Evolutionary conservation across 2,797 vertebrate genomes (phyloP).

Genomic region (Scarus forsteni): DNA sequence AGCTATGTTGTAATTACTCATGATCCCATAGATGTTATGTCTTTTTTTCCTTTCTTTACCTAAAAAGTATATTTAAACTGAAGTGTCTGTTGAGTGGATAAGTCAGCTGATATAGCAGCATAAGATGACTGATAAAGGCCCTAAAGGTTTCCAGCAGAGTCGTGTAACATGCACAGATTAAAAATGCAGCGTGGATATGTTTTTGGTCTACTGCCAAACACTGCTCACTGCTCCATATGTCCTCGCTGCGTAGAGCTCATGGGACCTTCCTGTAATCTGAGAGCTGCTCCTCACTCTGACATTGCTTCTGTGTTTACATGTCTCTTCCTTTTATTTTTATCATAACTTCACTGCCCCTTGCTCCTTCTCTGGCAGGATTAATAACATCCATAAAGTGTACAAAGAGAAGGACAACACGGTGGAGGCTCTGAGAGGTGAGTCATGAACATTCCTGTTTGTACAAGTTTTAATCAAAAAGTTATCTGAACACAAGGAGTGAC

Average conservation of each 20-base stretch:
- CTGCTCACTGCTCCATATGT: not conserved
- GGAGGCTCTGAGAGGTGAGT: constrained; percentile 92
- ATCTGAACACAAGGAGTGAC: not conserved
- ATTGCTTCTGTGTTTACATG: constrained; percentile 4
- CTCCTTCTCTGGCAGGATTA: constrained; percentile 84
- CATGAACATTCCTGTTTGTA: not conserved
- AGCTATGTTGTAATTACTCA: no score
- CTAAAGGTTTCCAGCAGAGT: no score
- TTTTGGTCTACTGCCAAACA: constrained; percentile 1
- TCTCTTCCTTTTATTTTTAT: constrained; percentile 34
- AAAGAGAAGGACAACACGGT: constrained; percentile 89
- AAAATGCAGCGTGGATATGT: not conserved
- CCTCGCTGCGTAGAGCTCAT: not conserved
- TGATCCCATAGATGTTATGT: no score
- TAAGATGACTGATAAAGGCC: not conserved
- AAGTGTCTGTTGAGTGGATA: no score
- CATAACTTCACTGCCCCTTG: constrained; percentile 46
- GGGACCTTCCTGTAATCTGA: constrained; percentile 1
- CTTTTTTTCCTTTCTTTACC: no score
- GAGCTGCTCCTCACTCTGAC: constrained; percentile 16
- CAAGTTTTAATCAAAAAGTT: not conserved
- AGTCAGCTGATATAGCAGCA: no score
- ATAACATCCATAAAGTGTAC: constrained; percentile 92
- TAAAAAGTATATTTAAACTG: no score
- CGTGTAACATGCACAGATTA: not conserved